These are phyloP conservation scores for Anthoscopus minutus DNA, from an alignment of 2,113 vertebrate genomes.

Conservation along the genomic window DNA sequence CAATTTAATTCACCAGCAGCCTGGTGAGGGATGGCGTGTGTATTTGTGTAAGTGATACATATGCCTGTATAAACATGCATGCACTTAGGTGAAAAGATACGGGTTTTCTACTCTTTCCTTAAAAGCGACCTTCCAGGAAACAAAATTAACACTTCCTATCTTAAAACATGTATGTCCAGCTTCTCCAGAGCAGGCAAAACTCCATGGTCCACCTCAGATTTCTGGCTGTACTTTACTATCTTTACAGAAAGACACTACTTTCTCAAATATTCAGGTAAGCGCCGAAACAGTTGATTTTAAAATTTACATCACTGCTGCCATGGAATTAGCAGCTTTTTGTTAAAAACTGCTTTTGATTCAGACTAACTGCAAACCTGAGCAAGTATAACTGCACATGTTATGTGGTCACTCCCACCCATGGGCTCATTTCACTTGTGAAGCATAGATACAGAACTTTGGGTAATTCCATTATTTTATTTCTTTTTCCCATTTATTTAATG, in stretches of 20 bases:
- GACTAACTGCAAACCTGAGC: neutral
- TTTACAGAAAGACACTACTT: neutral
- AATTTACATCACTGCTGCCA: neutral
- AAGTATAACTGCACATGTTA: neutral
- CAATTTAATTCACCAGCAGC: neutral
- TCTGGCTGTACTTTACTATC: neutral
- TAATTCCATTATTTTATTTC: neutral
- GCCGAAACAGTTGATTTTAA: neutral
- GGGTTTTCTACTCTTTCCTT: neutral
- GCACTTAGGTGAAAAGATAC: neutral
- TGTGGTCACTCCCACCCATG: neutral
- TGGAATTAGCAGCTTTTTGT: neutral
- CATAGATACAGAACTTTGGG: neutral
- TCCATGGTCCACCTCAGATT: neutral
- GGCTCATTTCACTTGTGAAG: neutral
- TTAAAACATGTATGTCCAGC: neutral
- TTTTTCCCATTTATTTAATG: neutral
- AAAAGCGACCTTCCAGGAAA: neutral
- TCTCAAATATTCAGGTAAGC: neutral
- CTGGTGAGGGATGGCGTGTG: neutral
- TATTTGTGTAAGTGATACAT: neutral
- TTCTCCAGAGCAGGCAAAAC: neutral
- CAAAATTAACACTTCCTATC: neutral
- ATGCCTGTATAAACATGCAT: constrained; percentile 11
- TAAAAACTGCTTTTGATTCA: neutral